phyloP scores from a whole-genome alignment of 1,140 invertebrate genomes.

The Lasioglossum baleicum region DNA sequence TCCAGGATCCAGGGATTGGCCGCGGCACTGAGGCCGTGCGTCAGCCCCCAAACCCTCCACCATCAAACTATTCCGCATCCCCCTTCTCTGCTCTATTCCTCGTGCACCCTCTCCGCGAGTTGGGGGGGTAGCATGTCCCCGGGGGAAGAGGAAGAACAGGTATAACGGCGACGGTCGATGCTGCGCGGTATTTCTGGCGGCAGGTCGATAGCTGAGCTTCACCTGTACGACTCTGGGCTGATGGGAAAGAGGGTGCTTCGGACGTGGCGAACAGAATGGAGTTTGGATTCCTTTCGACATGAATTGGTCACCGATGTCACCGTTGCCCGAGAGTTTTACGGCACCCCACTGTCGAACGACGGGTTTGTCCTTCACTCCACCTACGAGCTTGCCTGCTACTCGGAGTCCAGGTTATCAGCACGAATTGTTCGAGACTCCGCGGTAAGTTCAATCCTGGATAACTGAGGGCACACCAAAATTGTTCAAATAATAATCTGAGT shows the following conservation, averaged over 20 bases:
- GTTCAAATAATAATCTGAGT: too few species aligned
- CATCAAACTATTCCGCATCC: conserved; percentile 53
- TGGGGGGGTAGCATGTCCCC: conserved; percentile 33
- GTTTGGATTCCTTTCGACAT: not conserved
- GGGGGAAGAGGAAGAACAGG: conserved; percentile 59
- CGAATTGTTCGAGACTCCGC: too few species aligned
- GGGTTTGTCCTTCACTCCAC: too few species aligned
- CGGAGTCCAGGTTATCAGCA: too few species aligned
- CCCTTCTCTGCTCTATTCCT: conserved; percentile 34
- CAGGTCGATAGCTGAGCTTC: conserved; percentile 78
- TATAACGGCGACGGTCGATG: conserved; percentile 77
- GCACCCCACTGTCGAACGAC: too few species aligned
- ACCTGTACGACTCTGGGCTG: conserved; percentile 73
- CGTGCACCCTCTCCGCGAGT: not conserved
- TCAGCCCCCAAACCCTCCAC: conserved; percentile 70
- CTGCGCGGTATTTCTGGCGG: conserved; percentile 79
- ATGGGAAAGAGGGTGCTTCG: conserved; percentile 55
- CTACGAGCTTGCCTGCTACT: too few species aligned
- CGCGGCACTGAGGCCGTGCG: conserved; percentile 56
- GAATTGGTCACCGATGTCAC: not conserved
- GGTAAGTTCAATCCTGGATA: too few species aligned
- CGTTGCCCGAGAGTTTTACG: too few species aligned
- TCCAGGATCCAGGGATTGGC: conserved; percentile 70
- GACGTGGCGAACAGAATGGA: conserved; percentile 22
- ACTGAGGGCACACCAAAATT: too few species aligned